Conservation (phyloP, 2,113 vertebrate species). For the Megalops atlanticus region DNA sequence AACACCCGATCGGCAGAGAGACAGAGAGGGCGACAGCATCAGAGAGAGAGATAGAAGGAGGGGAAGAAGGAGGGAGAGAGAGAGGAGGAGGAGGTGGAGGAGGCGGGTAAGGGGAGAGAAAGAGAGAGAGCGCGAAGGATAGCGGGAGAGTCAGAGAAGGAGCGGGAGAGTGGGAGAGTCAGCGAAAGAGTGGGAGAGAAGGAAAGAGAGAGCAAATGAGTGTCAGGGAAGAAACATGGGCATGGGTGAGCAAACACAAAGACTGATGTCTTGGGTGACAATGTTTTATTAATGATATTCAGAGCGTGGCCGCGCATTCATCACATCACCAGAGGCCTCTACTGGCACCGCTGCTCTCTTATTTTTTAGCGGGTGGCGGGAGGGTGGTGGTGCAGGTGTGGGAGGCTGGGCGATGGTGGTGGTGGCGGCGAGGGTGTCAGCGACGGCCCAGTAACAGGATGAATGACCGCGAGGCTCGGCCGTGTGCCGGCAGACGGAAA, state of each 20-base stretch:
- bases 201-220: slow-evolving; percentile 5
- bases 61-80: not conserved
- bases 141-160: not conserved
- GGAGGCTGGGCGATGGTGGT: slow-evolving; percentile 4
- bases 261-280: slow-evolving; percentile 53
- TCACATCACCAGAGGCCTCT: slow-evolving; percentile 35
- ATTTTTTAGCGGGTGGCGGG: slow-evolving; percentile 30
- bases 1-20: not conserved
- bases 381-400: no score
- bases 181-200: slow-evolving; percentile 32
- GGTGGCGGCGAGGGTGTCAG: not conserved
- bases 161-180: not conserved
- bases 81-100: not conserved
- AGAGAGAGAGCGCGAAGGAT: slow-evolving; percentile 30
- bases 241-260: slow-evolving; percentile 22
- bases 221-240: not conserved
- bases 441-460: not conserved
- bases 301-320: slow-evolving; percentile 53
- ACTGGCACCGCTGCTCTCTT: slow-evolving; percentile 31
- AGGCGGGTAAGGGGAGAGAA: not conserved
- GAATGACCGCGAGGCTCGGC: slow-evolving; percentile 29
- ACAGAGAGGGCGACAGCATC: not conserved
- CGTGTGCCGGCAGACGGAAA: slow-evolving; percentile 38
- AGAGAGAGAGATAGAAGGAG: not conserved
- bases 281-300: slow-evolving; percentile 59